phyloP scores from a whole-genome alignment of 1,140 invertebrate species.

The Mesaphorura yosii region DNA sequence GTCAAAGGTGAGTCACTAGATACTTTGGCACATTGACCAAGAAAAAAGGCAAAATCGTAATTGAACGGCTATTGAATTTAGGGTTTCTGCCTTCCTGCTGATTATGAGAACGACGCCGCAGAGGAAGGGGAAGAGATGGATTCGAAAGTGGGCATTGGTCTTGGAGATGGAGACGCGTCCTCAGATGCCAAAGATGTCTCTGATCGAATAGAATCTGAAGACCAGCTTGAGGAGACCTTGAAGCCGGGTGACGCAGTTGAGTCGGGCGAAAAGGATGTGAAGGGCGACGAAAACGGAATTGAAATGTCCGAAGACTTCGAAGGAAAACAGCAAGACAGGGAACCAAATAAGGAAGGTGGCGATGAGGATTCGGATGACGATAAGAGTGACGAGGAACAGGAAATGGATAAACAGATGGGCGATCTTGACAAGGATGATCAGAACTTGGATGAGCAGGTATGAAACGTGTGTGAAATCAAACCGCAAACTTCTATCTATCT shows the following conservation, averaged over 20 bases:
- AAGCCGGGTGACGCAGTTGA: constrained; percentile 60
- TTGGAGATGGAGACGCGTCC: constrained; percentile 69
- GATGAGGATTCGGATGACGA: constrained; percentile 44
- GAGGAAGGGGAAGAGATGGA: constrained; percentile 39
- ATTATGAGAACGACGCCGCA: constrained; percentile 49
- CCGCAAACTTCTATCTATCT: neutral
- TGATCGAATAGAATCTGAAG: constrained; percentile 81
- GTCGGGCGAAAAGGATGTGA: constrained; percentile 56
- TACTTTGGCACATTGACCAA: neutral
- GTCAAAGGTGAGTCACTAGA: constrained; percentile 55
- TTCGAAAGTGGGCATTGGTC: constrained; percentile 53
- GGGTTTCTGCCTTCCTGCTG: constrained; percentile 87
- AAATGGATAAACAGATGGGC: constrained; percentile 90
- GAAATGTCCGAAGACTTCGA: constrained; percentile 91
- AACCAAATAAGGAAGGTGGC: constrained; percentile 52
- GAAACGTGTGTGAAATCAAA: neutral
- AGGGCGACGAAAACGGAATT: constrained; percentile 83
- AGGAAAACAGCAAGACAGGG: constrained; percentile 67
- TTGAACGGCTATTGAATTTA: constrained; percentile 28
- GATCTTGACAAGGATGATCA: constrained; percentile 65
- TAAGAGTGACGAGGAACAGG: constrained; percentile 54
- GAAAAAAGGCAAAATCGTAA: neutral
- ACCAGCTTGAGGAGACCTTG: constrained; percentile 83
- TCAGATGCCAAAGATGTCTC: constrained; percentile 84
- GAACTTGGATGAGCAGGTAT: constrained; percentile 49